These are phyloP conservation scores for Augochlorella aurata DNA, from an alignment of 2,888 invertebrate species.

Conservation along the genomic window DNA sequence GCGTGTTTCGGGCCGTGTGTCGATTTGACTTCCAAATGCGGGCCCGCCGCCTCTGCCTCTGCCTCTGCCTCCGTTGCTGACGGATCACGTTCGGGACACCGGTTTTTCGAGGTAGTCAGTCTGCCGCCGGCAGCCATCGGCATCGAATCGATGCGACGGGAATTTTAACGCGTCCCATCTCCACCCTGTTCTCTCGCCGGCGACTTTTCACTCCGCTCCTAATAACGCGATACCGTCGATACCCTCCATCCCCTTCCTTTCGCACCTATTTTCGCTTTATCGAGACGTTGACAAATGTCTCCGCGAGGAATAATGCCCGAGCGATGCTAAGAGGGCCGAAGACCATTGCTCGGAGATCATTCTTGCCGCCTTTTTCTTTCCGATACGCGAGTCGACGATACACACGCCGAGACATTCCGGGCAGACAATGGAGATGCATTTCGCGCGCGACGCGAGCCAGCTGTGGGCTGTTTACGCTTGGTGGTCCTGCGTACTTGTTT, in stretches of 20 bases:
- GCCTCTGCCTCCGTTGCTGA: too few relatives aligned
- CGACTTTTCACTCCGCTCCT: conserved; percentile 9
- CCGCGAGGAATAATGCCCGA: conserved; percentile 3
- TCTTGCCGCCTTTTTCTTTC: background rate
- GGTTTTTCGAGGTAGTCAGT: conserved; percentile 53
- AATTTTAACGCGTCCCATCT: conserved; percentile 38
- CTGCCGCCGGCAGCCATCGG: conserved; percentile 37
- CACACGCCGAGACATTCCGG: background rate
- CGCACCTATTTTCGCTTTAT: background rate
- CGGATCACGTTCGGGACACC: conserved; percentile 48
- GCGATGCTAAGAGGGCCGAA: background rate
- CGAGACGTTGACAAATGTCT: conserved; percentile 28
- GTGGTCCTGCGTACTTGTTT: conserved; percentile 69
- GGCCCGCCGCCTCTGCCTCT: conserved; percentile 2
- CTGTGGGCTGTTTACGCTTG: conserved; percentile 68
- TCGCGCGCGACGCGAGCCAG: conserved; percentile 37
- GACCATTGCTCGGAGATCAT: background rate
- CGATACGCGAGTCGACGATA: too few relatives aligned
- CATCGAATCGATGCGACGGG: conserved; percentile 44
- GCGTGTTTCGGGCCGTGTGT: conserved; percentile 5
- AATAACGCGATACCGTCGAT: background rate
- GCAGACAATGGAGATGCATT: conserved; percentile 29
- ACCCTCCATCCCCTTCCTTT: background rate
- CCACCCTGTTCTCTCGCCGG: conserved; percentile 8
- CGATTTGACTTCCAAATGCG: conserved; percentile 63